Evolutionary conservation across 1,140 invertebrate genomes (phyloP), one percentile per base, ranked within the genome.

Genomic region (Oryctes rhinoceros): DNA sequence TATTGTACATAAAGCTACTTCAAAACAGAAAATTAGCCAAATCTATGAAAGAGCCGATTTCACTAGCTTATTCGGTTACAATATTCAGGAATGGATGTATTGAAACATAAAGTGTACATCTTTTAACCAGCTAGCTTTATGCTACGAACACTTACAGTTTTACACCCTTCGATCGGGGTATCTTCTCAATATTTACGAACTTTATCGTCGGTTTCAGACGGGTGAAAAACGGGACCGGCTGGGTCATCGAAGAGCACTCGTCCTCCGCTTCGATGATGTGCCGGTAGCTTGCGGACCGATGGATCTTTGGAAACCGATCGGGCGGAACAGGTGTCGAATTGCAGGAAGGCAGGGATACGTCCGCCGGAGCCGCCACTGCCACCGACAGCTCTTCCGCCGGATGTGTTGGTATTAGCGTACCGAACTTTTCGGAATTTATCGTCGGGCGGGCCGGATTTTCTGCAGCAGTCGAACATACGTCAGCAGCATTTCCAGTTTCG

Each of bases 401-500:
- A 48, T 76, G 65, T 35, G 24, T 37, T 71, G 74, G 76, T 78
- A 44, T 78, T 81, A 80, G 78, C 85, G 79, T 76, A 76, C 47
- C 75, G 13, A 37, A 76, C 47, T 48, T 49, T 59, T 78, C 77
- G 47, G n/a, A 78, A 78, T 59, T 59, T 78, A n/a, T 78, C 49
- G 47, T 35, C 80, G 78, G 78, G 24, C 59, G 77, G 82, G 44
- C 79, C 48, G 24, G 81, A 78, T 48, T 79, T 86, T 80, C 86
- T 87, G 87, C 89, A 90, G 88, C 90, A 88, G 87, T 87, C 88
- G 87, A 90, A 87, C 89, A 90, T 87, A 86, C 89, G 90, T 91
- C 91, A 91, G 90, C 91, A 91, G 84, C 90, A 90, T 86, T 89
- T 88, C 90, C 90, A 91, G 85, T 86, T 85, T 84, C 89, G 90